phyloP scores from a whole-genome alignment of 2,888 invertebrate species.

The Atrina japonica region DNA sequence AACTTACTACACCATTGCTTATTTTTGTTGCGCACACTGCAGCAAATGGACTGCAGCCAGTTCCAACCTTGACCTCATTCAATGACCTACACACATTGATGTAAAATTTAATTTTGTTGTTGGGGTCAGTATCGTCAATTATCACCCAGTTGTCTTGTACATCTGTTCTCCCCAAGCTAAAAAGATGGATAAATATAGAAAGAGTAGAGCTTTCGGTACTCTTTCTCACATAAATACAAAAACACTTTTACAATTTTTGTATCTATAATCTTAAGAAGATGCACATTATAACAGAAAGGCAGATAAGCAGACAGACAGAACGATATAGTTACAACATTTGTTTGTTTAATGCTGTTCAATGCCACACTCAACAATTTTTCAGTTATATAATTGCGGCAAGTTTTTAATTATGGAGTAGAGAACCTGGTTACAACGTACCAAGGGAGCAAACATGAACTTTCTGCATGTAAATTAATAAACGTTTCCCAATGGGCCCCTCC shows the following conservation, averaged over 20 bases:
- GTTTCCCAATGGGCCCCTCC: no score
- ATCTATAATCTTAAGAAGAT: neutral
- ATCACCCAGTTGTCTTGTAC: constrained; percentile 65
- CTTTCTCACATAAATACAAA: neutral
- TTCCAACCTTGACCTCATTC: constrained; percentile 50
- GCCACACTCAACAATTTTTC: no score
- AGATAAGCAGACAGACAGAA: no score
- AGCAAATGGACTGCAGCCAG: constrained; percentile 54
- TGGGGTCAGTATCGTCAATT: constrained; percentile 45
- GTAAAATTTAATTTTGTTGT: constrained; percentile 63
- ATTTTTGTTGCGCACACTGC: constrained; percentile 64
- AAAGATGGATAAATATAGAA: constrained; percentile 15
- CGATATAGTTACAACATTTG: constrained; percentile 3
- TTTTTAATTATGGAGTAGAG: no score
- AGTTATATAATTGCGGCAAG: no score
- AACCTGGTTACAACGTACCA: no score
- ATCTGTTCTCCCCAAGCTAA: constrained; percentile 59
- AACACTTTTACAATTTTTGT: neutral
- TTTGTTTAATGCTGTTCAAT: no score
- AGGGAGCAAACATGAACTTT: neutral
- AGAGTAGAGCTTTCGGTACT: neutral
- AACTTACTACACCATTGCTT: constrained; percentile 31
- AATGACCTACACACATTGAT: constrained; percentile 74
- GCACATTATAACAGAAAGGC: no score
- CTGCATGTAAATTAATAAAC: no score